Base-by-base conservation (phyloP, 2,888 invertebrate species). In the Drosophila sordidula region DNA sequence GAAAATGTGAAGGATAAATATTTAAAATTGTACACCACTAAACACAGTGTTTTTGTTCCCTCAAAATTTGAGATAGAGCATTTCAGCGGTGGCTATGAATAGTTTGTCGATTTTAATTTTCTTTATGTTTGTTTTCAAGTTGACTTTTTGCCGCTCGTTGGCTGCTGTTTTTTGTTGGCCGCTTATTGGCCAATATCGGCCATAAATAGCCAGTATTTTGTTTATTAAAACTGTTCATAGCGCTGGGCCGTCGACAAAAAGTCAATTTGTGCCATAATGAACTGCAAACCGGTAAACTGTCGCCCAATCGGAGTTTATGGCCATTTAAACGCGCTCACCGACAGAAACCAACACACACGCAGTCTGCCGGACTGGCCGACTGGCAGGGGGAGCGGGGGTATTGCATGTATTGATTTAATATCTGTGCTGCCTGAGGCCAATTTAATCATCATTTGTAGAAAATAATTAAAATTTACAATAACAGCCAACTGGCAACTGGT, bases 391-490 rank as follows among this genome's bases (percentile, higher is more conserved):
- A n/a, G 26, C 4, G 12, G 9, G 34, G 34, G 3, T 4, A 56
- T 16, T 51, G 47, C 67, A 77, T 80, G 71, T 87, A 86, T 89
- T 86, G 86, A 86, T 89, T 86, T 87, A 79, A 87, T 87, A 87
- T 81, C 79, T 80, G 78, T 61, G 55, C 44, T 65, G 86, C 86
- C 89, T 68, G 85, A 57, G 85, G 86, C 82, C 85, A 87, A 87
- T 89, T 87, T 87, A 87, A 89, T 89, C 87, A 87, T 87, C 89
- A 86, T 89, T 86, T 87, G 88, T 82, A 87, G 89, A 75, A 87
- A 87, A 89, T 87, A 87, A 87, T 87, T 87, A 89, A 86, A 86
- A 86, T 89, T 77, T 85, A 89, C 85, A 89, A 86, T 70, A 71
- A 68, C 47, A 55, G 61, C 41, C 63, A 52, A 59, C 45, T 29